Evolutionary conservation across 2,797 vertebrate genomes (phyloP).

Genomic region (Coracias cyanogaster): DNA sequence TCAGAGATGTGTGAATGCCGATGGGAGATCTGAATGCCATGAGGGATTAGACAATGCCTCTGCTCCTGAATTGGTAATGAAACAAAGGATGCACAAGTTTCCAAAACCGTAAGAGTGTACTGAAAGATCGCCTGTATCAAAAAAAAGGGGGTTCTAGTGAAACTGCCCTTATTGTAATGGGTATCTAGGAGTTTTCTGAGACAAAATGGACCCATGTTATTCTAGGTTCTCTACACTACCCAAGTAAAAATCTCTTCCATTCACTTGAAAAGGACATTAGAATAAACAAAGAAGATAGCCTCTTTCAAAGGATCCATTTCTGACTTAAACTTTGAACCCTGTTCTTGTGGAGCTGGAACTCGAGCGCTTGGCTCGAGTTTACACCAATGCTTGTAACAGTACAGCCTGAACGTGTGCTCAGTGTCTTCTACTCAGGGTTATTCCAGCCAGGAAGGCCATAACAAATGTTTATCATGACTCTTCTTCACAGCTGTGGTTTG

Average conservation of each 20-base stretch:
- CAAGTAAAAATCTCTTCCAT: background rate
- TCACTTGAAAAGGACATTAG: background rate
- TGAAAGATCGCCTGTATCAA: background rate
- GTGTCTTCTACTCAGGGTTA: background rate
- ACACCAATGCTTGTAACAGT: rapidly evolving
- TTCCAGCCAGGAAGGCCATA: background rate
- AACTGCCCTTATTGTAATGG: background rate
- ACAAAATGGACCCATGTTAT: rapidly evolving
- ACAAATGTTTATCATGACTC: background rate
- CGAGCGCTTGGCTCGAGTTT: rapidly evolving
- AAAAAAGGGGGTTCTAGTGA: background rate
- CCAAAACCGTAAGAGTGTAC: rapidly evolving
- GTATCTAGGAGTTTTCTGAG: background rate
- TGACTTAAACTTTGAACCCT: background rate
- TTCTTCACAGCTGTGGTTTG: background rate
- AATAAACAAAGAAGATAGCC: background rate
- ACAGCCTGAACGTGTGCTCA: rapidly evolving
- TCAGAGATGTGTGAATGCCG: background rate
- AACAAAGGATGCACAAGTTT: background rate
- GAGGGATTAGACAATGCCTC: background rate
- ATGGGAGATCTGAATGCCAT: background rate
- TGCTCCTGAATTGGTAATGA: background rate
- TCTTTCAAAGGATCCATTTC: background rate
- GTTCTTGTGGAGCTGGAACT: background rate
- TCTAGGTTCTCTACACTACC: background rate